A percentile compares a stretch with the other conserved stretches of the same genome.
Conservation (phyloP, 2,113 vertebrate genomes). For the Semnornis frantzii region DNA sequence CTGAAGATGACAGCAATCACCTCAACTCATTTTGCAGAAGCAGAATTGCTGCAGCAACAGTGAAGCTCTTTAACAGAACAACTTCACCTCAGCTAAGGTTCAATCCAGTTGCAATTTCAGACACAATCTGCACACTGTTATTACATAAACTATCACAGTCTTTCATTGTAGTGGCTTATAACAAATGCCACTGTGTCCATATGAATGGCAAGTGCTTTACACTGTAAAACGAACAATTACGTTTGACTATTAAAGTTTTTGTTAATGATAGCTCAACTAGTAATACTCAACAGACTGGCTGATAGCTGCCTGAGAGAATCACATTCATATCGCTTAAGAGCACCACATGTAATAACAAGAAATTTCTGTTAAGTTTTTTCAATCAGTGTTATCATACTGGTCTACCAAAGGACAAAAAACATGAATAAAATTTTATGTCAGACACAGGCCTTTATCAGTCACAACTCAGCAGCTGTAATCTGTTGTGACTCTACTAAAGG, state of each 20-base stretch:
- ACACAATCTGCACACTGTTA: slow-evolving; percentile 1
- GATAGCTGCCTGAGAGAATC: neutral
- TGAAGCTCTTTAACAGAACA: neutral
- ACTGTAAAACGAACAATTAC: slow-evolving; percentile 29
- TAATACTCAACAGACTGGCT: neutral
- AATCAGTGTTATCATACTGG: neutral
- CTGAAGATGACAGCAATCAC: neutral
- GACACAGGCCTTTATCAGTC: neutral
- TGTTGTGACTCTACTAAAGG: neutral
- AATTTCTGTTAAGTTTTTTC: neutral
- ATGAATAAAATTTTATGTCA: neutral
- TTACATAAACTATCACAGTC: slow-evolving; percentile 4
- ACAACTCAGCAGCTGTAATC: neutral
- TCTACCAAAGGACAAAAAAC: neutral
- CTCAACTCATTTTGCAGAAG: neutral
- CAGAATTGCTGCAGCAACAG: neutral
- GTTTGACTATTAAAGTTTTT: slow-evolving; percentile 3
- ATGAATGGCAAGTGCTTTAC: slow-evolving; percentile 22
- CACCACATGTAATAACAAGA: neutral
- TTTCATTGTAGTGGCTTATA: slow-evolving; percentile 29
- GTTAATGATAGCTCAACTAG: neutral
- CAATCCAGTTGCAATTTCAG: neutral
- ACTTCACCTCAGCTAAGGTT: slow-evolving; percentile 31
- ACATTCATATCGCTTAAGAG: neutral
- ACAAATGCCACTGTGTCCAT: slow-evolving; percentile 20